Conservation (phyloP, 37 sponge, comb jelly and placozoan species). For the Hexactinellida sp. region DNA sequence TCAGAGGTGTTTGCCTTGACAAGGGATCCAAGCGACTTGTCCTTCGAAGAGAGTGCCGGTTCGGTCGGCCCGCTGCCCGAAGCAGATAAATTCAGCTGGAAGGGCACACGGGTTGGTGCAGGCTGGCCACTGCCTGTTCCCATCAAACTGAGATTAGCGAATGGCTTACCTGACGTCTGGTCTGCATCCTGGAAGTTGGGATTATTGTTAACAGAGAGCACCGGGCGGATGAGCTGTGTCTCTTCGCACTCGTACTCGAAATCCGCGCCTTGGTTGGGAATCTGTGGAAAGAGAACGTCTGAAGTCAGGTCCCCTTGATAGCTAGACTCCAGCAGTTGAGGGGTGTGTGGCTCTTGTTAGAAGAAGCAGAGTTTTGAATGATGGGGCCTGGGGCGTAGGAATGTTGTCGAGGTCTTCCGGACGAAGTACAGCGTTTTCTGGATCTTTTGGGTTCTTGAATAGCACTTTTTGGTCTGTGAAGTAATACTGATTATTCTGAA, state of each 20-base stretch:
- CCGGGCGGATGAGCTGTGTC: too few relatives aligned
- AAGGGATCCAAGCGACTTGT: too few relatives aligned
- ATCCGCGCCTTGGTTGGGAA: too few relatives aligned
- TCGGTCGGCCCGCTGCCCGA: too few relatives aligned
- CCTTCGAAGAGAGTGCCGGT: too few relatives aligned
- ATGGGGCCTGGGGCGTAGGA: background rate
- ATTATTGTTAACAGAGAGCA: background rate
- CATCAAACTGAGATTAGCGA: background rate
- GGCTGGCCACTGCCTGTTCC: background rate
- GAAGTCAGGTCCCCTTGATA: background rate
- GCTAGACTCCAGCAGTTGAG: background rate
- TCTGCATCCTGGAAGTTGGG: background rate
- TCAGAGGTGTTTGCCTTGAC: background rate
- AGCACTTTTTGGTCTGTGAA: background rate
- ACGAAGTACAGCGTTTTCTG: background rate
- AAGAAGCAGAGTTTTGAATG: background rate
- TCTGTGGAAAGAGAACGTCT: too few relatives aligned
- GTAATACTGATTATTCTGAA: background rate
- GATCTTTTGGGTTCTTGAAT: constrained; percentile 10
- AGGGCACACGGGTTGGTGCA: background rate
- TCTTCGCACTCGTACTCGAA: background rate
- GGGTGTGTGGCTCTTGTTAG: background rate
- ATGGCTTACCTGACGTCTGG: background rate
- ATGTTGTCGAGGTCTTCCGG: background rate
- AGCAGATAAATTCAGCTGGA: background rate